These are phyloP conservation scores for Nomada flava DNA, from an alignment of 2,888 invertebrate species.

Conservation along the genomic window DNA sequence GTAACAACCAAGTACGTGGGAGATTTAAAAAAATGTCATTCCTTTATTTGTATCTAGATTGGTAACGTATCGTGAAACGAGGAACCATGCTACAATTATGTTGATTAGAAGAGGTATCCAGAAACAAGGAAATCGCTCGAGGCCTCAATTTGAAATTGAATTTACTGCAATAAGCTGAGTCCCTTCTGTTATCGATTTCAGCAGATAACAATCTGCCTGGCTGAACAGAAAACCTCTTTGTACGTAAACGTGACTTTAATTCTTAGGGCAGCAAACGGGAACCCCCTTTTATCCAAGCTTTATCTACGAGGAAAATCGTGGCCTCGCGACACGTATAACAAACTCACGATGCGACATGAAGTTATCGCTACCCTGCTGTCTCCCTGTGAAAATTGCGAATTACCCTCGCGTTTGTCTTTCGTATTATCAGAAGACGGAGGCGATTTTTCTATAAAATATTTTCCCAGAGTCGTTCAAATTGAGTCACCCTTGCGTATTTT, in stretches of 20 bases:
- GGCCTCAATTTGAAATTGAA: conserved; percentile 56
- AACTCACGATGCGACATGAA: neutral
- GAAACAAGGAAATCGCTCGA: neutral
- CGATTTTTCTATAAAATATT: neutral
- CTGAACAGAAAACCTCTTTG: conserved; percentile 21
- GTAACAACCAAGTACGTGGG: no score
- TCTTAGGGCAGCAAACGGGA: neutral
- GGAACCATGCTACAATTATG: conserved; percentile 20
- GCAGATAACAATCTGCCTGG: conserved; percentile 27
- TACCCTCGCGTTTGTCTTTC: neutral
- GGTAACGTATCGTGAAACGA: conserved; percentile 7
- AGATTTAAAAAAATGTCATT: neutral
- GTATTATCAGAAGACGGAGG: neutral
- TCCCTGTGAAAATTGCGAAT: conserved; percentile 15
- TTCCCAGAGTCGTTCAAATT: neutral
- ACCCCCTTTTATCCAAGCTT: neutral
- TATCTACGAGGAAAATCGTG: conserved; percentile 10
- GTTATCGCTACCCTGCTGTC: no score
- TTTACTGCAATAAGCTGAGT: conserved; percentile 40
- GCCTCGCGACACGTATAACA: neutral
- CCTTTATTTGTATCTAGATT: neutral
- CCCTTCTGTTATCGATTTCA: conserved; percentile 44
- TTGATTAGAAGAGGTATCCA: conserved; percentile 11
- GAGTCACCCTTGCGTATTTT: no score
- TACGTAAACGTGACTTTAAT: conserved; percentile 56